A percentile compares a stretch with the other conserved stretches of the same genome.
These are phyloP conservation scores for Brachionus sp. DNA, from an alignment of 1,140 invertebrate genomes.

Conservation along the genomic window DNA sequence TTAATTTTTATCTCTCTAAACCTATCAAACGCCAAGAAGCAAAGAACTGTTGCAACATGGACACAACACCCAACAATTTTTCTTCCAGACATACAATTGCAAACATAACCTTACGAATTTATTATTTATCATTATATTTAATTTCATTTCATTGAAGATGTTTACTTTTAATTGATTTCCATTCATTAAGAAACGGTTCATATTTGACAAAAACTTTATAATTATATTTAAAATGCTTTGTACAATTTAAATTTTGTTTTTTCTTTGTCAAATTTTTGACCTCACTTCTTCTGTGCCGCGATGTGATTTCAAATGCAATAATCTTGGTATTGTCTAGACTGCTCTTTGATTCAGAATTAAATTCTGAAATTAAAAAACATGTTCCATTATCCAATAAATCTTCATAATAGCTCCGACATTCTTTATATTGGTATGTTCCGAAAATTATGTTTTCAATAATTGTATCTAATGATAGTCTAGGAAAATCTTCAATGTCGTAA, in stretches of 20 bases:
- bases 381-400: neutral
- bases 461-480: neutral
- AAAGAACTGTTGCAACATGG: neutral
- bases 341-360: neutral
- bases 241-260: neutral
- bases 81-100: neutral
- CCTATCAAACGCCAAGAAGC: neutral
- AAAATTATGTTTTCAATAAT: neutral
- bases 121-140: neutral
- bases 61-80: neutral
- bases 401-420: neutral
- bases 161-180: neutral
- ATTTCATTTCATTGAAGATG: neutral
- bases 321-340: neutral
- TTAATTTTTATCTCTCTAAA: neutral
- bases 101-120: neutral
- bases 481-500: neutral
- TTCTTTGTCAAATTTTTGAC: neutral
- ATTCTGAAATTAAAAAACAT: neutral
- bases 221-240: neutral
- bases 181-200: neutral
- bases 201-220: neutral
- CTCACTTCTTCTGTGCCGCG: neutral
- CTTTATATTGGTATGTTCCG: neutral
- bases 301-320: neutral